Evolutionary conservation across 1,140 invertebrate genomes (phyloP).

Genomic region (Scylla paramamosain): DNA sequence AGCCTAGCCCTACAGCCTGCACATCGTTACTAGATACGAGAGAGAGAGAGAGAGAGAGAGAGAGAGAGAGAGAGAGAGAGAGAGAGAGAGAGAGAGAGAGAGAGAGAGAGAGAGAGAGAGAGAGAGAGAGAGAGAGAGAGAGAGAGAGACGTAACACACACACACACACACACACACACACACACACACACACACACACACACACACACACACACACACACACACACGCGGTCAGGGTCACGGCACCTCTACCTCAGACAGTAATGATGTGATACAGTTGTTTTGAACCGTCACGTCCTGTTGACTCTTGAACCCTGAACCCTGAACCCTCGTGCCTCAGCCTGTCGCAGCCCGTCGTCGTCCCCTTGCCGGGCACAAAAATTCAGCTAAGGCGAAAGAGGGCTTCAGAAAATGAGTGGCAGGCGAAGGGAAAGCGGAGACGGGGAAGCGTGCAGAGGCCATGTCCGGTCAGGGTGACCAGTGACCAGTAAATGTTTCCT

Average conservation of each 20-base stretch:
- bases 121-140: constrained; percentile 48
- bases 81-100: constrained; percentile 46
- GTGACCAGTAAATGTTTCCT: too few species aligned
- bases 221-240: not conserved
- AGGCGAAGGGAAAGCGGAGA: too few species aligned
- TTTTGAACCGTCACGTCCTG: not conserved
- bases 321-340: not conserved
- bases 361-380: not conserved
- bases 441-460: too few species aligned
- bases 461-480: too few species aligned
- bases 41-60: constrained; percentile 58
- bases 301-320: not conserved
- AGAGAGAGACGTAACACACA: constrained; percentile 27
- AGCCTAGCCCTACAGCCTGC: not conserved
- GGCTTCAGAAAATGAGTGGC: too few species aligned
- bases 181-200: not conserved
- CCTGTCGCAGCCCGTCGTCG: not conserved
- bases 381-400: not conserved
- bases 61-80: constrained; percentile 48
- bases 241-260: not conserved
- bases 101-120: constrained; percentile 46
- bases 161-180: not conserved
- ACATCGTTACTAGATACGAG: not conserved
- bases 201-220: not conserved
- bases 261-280: not conserved